Base-by-base conservation (phyloP, 1,140 invertebrate species). In the Colletes latitarsis region DNA sequence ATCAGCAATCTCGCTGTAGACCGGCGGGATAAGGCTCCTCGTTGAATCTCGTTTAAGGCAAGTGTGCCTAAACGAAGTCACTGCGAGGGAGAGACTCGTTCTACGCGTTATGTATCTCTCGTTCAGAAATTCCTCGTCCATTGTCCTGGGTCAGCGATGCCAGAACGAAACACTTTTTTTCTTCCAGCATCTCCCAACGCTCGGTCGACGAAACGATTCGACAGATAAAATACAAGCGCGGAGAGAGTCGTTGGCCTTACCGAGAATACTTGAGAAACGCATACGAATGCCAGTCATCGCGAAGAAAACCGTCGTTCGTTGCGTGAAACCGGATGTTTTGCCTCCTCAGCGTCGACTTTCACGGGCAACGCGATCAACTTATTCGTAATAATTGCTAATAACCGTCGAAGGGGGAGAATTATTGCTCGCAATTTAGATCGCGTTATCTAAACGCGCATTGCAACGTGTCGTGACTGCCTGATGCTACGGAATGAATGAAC, bases 1-100 rank as follows among this genome's bases (percentile, higher is more conserved):
- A 86, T 85, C 83, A 85, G 78, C 83, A 82, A 90, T 90, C 86
- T 85, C 83, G 84, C 85, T 83, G 88, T 87, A 85, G 86, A 86
- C 70, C 52, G 72, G n/a, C 82, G 82, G 83, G 84, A 87, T 86
- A 86, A 86, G 86, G 55, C 81, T 72, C 46, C 78, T 88, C 83
- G 81, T 84, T 81, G 86, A 82, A 70, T 82, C 75, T 85, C 82
- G 76, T 84, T 88, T 86, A 88, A 86, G 60, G 71, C 83, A 77
- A 82, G 70, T 72, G 80, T 66, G 69, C 72, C 55, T 58, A 52
- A 76, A 72, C 57, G 71, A 79, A 77, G 21, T 43, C 43, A 19
- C 66, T 19, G 39, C 43, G 66, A 77, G 75, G 43, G 57, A n/a
- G 57, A n/a, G 68, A 9, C 43, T 76, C 77, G 72, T 67, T 85